Evolutionary conservation across 2,797 vertebrate species (phyloP), one percentile per base, ranked within the genome.

Genomic region (Pangasius mekongensis): DNA sequence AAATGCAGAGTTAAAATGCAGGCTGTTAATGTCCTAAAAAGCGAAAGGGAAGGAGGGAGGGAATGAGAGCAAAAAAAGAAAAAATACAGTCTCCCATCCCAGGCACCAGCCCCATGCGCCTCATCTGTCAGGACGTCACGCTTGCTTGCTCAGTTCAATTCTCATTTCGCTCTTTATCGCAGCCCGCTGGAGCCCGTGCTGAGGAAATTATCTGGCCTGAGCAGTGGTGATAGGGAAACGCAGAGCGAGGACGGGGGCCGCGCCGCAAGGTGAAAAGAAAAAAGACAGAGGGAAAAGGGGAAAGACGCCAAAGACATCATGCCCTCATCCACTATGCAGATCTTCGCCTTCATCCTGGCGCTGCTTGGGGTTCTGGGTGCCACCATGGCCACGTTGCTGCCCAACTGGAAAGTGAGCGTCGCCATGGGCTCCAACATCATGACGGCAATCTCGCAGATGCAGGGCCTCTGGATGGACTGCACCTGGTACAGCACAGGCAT

Each of bases 401-500:
- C 98, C 87, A 97, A 96, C 96, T 99, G 98, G 98, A 97, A 97
- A 92, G 97, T 99, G 92, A 97, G 95, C 0, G 91, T 94, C 30
- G 95, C 95, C 0, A 86, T 90, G 16, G 97, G 98, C 93, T 94
- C 97, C 89, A 97, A 95, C 91, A 95, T 98, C 91, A 94, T 98
- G 94, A 97, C 97, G 0, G 97, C 98, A 39, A 93, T 97, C 8
- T 96, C 94, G 0, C 97, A 97, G 94, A 97, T 97, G 96, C 97
- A 97, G 90, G 98, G 98, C 56, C 96, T 99, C 73, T 99, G 98
- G 98, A 97, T 98, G 97, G 98, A 99, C 95, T 99, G 98, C 93
- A 97, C 97, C 0, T 99, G 98, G 97, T 97, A 97, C 94, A 97
- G 97, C 94, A 97, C 98, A 0, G 98, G 98, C 49, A 95, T 98